Conservation (phyloP, 2,113 vertebrate genomes). For the Neotragus moschatus region DNA sequence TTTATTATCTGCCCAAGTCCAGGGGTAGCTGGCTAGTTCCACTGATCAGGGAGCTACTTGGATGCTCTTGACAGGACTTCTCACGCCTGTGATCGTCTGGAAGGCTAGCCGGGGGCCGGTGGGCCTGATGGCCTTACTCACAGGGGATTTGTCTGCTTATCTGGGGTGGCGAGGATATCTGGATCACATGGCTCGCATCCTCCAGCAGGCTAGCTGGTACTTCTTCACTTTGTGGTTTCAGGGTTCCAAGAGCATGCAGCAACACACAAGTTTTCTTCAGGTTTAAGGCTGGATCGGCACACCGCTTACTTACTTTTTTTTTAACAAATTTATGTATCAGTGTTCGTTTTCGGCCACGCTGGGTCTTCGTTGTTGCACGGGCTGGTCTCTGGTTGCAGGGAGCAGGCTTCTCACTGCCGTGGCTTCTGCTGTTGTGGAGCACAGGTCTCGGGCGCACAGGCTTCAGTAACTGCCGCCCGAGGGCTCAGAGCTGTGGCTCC, state of each 20-base stretch:
- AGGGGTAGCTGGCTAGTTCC: neutral
- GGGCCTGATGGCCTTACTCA: neutral
- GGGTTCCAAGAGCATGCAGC: neutral
- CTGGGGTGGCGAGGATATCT: neutral
- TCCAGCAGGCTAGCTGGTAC: neutral
- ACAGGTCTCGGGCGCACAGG: neutral
- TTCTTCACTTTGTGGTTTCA: neutral
- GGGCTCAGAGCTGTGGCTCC: neutral
- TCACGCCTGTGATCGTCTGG: neutral
- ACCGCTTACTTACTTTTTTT: accelerated
- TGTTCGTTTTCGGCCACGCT: neutral
- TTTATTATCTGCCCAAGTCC: neutral
- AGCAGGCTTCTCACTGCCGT: accelerated
- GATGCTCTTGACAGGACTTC: neutral
- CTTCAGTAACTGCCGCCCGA: accelerated
- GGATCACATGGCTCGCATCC: neutral
- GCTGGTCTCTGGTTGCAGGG: neutral
- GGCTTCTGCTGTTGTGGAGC: neutral
- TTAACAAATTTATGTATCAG: neutral
- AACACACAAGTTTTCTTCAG: neutral
- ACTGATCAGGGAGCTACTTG: neutral
- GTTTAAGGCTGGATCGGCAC: neutral
- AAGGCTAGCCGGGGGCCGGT: neutral
- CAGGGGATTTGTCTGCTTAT: neutral
- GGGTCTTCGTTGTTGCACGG: accelerated